Conservation (phyloP, 37 sponge, comb jelly and placozoan species). For the Mnemiopsis leidyi region DNA sequence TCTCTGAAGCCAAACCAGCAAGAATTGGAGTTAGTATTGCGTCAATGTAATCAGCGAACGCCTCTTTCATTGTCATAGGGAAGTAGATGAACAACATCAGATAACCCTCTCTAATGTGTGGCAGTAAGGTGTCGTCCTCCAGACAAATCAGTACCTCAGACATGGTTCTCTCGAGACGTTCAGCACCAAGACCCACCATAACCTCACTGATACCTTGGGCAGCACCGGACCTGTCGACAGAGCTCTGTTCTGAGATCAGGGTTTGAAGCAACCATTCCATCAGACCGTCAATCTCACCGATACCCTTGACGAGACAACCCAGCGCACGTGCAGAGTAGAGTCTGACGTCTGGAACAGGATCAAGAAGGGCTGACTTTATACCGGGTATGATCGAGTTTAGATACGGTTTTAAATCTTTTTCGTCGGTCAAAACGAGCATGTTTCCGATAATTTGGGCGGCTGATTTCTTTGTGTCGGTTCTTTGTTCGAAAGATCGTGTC, state of each 20-base stretch:
- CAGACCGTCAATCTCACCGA: slow-evolving; percentile 80
- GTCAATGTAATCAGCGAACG: slow-evolving; percentile 76
- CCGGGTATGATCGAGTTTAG: slow-evolving; percentile 86
- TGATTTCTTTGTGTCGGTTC: slow-evolving; percentile 95
- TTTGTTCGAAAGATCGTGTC: slow-evolving; percentile 77
- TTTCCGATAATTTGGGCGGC: slow-evolving; percentile 94
- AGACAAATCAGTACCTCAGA: slow-evolving; percentile 76
- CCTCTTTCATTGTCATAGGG: slow-evolving; percentile 80
- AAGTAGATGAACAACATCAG: slow-evolving; percentile 92
- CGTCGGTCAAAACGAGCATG: slow-evolving; percentile 92
- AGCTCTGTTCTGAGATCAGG: slow-evolving; percentile 74
- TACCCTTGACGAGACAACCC: slow-evolving; percentile 79
- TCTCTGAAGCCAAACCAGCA: slow-evolving; percentile 93
- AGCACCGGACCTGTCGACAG: slow-evolving; percentile 96
- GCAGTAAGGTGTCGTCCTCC: slow-evolving; percentile 68
- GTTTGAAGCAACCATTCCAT: slow-evolving; percentile 83
- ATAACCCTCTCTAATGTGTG: slow-evolving; percentile 92
- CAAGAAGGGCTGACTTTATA: slow-evolving; percentile 84
- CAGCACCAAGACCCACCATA: slow-evolving; percentile 71
- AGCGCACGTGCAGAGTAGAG: slow-evolving; percentile 79
- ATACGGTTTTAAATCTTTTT: slow-evolving; percentile 94
- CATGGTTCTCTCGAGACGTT: slow-evolving; percentile 75
- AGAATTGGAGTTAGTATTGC: slow-evolving; percentile 84
- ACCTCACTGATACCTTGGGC: slow-evolving; percentile 88
- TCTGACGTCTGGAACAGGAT: slow-evolving; percentile 92